Evolutionary conservation across 2,888 invertebrate genomes (phyloP).

Genomic region (Siphlonurus alternatus): DNA sequence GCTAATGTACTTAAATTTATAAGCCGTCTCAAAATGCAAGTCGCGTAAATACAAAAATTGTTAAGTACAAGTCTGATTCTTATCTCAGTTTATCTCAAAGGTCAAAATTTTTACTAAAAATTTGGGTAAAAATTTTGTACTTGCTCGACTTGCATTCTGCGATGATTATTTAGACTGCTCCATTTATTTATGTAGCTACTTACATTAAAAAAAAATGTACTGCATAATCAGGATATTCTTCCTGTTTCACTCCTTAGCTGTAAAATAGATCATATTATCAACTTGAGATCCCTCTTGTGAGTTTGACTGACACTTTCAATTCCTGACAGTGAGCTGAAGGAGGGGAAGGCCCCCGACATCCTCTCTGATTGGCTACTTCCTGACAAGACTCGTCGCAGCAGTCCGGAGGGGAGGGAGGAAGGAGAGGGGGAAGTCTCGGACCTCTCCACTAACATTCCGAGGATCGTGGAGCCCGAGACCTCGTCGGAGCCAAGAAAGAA

Average conservation of each 20-base stretch:
- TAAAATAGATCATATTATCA: background rate
- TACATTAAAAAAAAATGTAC: background rate
- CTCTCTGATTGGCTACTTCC: constrained; percentile 44
- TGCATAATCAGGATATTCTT: background rate
- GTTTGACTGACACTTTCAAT: no score
- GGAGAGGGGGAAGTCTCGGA: constrained; percentile 20
- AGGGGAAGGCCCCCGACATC: constrained; percentile 29
- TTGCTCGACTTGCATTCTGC: no score
- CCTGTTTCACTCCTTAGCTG: background rate
- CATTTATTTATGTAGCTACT: no score
- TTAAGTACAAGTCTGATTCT: no score
- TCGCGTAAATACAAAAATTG: no score
- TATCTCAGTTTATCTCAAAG: no score
- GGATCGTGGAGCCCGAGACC: background rate
- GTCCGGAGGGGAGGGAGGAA: constrained; percentile 53
- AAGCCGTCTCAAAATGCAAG: no score
- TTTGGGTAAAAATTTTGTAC: no score
- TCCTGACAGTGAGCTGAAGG: constrained; percentile 24
- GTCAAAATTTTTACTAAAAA: no score
- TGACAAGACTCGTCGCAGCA: constrained; percentile 51
- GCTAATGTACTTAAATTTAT: no score
- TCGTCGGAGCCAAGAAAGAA: background rate
- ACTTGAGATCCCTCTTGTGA: no score
- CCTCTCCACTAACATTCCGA: background rate
- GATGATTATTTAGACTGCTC: no score